These are phyloP conservation scores for Trichoplusia ni DNA, from an alignment of 1,140 invertebrate species.

Conservation along the genomic window DNA sequence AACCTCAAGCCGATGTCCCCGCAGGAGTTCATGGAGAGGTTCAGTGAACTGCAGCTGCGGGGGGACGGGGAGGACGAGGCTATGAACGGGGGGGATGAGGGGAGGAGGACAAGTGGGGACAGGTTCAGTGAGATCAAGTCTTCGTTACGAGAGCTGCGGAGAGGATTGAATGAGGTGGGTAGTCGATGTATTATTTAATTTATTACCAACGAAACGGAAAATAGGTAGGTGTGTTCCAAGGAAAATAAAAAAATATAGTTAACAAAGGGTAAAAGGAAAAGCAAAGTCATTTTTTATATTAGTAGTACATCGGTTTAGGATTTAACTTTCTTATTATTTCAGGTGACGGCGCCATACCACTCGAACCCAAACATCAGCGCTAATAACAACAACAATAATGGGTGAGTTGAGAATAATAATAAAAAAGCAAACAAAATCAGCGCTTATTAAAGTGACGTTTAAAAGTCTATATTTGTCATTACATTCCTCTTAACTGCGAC, in stretches of 20 bases:
- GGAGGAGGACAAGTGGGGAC: conserved; percentile 33
- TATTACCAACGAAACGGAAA: background rate
- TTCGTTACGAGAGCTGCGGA: conserved; percentile 56
- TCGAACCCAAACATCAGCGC: conserved; percentile 26
- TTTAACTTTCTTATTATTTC: conserved; percentile 26
- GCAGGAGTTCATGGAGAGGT: conserved; percentile 57
- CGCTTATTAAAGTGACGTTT: no score
- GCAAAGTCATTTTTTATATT: no score
- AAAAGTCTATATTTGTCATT: no score
- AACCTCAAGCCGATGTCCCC: conserved; percentile 61
- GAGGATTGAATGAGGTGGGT: conserved; percentile 63
- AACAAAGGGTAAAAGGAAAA: no score
- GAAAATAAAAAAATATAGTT: no score
- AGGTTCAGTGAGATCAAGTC: conserved; percentile 66
- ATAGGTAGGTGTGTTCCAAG: background rate
- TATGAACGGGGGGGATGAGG: background rate
- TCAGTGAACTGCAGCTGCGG: conserved; percentile 50
- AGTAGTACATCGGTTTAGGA: no score
- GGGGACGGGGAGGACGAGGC: conserved; percentile 10
- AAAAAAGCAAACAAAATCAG: no score
- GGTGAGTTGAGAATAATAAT: no score
- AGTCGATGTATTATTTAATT: background rate
- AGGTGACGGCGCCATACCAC: conserved; percentile 61
- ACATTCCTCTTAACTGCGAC: no score
- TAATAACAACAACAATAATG: conserved; percentile 21